A percentile compares a stretch with the other conserved stretches of the same genome.
Conservation (phyloP, 2,888 invertebrate genomes). For the Cerastoderma edule region DNA sequence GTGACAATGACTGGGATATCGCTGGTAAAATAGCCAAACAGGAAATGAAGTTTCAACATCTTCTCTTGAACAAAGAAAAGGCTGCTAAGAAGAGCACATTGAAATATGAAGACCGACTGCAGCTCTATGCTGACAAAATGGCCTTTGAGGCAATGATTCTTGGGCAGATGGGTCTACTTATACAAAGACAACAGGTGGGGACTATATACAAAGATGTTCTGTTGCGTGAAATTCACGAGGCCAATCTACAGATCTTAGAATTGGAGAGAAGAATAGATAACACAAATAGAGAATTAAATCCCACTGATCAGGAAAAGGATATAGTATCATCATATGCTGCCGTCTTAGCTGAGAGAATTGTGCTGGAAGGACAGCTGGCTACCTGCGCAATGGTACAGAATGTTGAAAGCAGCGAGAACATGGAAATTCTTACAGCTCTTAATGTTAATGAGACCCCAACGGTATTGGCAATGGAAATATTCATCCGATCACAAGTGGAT, state of each 20-base stretch:
- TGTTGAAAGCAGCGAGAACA: conserved; percentile 63
- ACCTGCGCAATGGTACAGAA: conserved; percentile 66
- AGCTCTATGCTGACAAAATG: conserved; percentile 76
- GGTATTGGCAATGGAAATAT: conserved; percentile 75
- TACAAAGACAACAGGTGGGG: conserved; percentile 71
- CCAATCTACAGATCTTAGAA: conserved; percentile 67
- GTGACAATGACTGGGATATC: conserved; percentile 73
- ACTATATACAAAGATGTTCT: conserved; percentile 67
- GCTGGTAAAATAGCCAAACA: conserved; percentile 70
- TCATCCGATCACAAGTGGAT: conserved; percentile 76
- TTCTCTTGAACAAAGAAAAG: conserved; percentile 56
- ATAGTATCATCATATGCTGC: conserved; percentile 89
- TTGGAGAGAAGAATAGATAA: conserved; percentile 65
- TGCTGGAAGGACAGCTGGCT: conserved; percentile 80
- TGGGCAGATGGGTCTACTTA: conserved; percentile 75
- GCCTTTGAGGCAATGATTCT: conserved; percentile 77
- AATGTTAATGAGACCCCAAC: conserved; percentile 65
- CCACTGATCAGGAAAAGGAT: conserved; percentile 66
- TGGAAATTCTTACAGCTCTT: conserved; percentile 65
- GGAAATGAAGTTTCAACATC: conserved; percentile 62
- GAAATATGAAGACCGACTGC: conserved; percentile 67
- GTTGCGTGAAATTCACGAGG: conserved; percentile 72
- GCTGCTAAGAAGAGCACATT: conserved; percentile 55
- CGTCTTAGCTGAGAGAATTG: conserved; percentile 88
- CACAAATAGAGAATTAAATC: conserved; percentile 68